These are phyloP conservation scores for Candidula unifasciata DNA, from an alignment of 2,888 invertebrate species.

Conservation along the genomic window DNA sequence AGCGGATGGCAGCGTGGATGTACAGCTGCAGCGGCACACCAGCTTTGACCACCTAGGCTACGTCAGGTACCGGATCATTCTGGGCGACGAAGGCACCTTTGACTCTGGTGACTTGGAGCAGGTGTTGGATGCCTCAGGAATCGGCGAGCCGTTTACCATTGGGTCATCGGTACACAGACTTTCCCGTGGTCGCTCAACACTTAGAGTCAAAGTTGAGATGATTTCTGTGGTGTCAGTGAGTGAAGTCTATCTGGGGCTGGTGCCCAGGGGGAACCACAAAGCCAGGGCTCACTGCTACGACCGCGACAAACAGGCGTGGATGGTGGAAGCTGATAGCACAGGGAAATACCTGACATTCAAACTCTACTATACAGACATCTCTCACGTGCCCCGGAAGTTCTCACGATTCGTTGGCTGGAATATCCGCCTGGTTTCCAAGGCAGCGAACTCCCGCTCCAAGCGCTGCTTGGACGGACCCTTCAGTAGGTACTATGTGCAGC, in stretches of 20 bases:
- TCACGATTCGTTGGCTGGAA: constrained; percentile 79
- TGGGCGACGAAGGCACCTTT: constrained; percentile 77
- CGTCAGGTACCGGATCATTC: constrained; percentile 83
- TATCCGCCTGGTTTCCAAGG: constrained; percentile 51
- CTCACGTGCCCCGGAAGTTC: constrained; percentile 87
- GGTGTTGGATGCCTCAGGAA: constrained; percentile 71
- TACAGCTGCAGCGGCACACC: constrained; percentile 84
- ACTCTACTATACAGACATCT: constrained; percentile 80
- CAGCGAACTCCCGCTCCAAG: constrained; percentile 72
- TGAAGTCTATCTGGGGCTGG: constrained; percentile 79
- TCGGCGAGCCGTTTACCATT: constrained; percentile 69
- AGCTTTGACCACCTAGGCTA: constrained; percentile 89
- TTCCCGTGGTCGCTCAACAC: constrained; percentile 67
- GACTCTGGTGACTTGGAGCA: constrained; percentile 73
- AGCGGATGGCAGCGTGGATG: constrained; percentile 72
- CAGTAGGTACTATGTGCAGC: constrained; percentile 88
- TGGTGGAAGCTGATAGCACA: constrained; percentile 87
- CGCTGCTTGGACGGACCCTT: constrained; percentile 86
- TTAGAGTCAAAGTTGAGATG: constrained; percentile 86
- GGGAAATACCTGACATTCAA: constrained; percentile 86
- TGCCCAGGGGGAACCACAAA: constrained; percentile 61
- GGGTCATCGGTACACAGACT: constrained; percentile 67
- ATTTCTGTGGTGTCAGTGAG: constrained; percentile 85
- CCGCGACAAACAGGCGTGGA: constrained; percentile 89
- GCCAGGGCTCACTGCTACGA: constrained; percentile 84